phyloP scores from a whole-genome alignment of 2,797 vertebrate genomes.

The Siniperca undulata region DNA sequence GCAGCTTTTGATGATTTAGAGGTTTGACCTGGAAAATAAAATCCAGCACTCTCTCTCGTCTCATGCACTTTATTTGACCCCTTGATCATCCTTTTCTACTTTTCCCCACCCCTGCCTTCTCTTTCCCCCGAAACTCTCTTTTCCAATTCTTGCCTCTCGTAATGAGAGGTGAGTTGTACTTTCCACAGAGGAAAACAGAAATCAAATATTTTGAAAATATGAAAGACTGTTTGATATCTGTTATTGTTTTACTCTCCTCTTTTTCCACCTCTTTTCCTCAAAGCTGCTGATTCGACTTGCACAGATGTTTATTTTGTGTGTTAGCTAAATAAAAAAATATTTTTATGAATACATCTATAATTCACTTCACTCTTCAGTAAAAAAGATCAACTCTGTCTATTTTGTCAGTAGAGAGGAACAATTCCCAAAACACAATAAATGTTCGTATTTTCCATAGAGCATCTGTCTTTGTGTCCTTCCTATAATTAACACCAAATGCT shows the following conservation, averaged over 20 bases:
- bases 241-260: neutral
- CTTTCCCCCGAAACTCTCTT: neutral
- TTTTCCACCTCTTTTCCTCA: constrained; percentile 13
- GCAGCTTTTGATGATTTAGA: constrained; percentile 48
- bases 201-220: constrained; percentile 14
- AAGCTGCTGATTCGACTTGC: constrained; percentile 42
- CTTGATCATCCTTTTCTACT: neutral
- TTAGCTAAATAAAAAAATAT: constrained; percentile 34
- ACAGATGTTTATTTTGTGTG: constrained; percentile 57
- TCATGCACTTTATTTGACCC: constrained; percentile 53
- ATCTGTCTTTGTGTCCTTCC: constrained; percentile 5
- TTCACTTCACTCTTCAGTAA: constrained; percentile 19
- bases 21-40: constrained; percentile 38
- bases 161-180: neutral
- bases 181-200: neutral
- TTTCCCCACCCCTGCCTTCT: neutral
- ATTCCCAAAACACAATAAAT: constrained; percentile 60
- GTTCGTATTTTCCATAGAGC: constrained; percentile 51
- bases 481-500: constrained; percentile 1
- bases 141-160: neutral
- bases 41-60: constrained; percentile 17
- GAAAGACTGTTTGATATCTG: constrained; percentile 34
- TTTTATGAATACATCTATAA: constrained; percentile 38
- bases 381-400: constrained; percentile 8
- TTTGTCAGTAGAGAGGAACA: constrained; percentile 34